A percentile compares a stretch with the other conserved stretches of the same genome.
Evolutionary conservation across 2,797 vertebrate species (phyloP).

Genomic region (Pipistrellus pygmaeus): DNA sequence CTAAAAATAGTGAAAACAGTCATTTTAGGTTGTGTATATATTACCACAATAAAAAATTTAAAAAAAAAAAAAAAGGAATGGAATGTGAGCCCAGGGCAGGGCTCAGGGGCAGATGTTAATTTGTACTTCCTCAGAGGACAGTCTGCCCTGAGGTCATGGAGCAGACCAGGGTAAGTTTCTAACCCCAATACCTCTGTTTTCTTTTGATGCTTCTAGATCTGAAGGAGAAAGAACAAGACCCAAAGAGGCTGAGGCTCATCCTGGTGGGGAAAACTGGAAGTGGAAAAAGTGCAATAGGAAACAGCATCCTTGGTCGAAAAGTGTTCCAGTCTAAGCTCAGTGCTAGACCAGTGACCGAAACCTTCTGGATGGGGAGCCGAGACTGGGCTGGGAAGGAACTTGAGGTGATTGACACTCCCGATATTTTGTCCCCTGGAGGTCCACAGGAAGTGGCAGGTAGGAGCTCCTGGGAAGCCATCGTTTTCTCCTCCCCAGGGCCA

Average conservation of each 20-base stretch:
- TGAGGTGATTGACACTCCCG: slow-evolving; percentile 59
- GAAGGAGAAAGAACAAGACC: not conserved
- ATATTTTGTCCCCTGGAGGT: not conserved
- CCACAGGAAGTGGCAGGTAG: rapidly evolving
- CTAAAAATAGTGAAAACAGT: not conserved
- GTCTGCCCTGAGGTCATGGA: not conserved
- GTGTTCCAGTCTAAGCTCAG: slow-evolving; percentile 47
- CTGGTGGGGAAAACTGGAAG: slow-evolving; percentile 67
- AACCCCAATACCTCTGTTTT: not conserved
- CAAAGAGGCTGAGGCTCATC: slow-evolving; percentile 25
- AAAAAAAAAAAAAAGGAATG: no score
- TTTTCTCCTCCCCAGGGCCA: not conserved
- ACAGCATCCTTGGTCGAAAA: slow-evolving; percentile 64
- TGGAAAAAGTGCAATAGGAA: slow-evolving; percentile 77
- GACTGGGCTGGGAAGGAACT: not conserved
- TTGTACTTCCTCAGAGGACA: not conserved
- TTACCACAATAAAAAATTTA: no score
- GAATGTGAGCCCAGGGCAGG: not conserved
- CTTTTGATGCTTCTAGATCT: not conserved
- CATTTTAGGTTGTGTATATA: not conserved
- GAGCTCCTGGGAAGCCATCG: not conserved
- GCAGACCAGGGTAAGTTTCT: not conserved
- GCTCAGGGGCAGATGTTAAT: not conserved
- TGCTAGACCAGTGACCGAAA: not conserved
- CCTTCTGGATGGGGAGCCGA: not conserved